Base-by-base conservation (phyloP, 2,888 invertebrate genomes). In the Ceramica pisi region DNA sequence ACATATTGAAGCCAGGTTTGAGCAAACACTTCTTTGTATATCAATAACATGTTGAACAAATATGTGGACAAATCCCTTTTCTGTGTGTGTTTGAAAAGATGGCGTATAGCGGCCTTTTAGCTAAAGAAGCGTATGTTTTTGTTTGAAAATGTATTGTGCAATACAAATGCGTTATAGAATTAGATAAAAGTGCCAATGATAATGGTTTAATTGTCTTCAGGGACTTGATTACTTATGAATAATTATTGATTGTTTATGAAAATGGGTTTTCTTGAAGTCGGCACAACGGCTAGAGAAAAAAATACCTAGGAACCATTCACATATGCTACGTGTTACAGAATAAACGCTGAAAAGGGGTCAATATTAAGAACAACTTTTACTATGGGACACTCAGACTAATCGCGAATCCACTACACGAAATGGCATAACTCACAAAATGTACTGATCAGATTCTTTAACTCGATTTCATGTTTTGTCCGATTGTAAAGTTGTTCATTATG, bases 1-100 rank as follows among this genome's bases (percentile, higher is more conserved):
- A 67, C 51, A 61, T 72, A 62, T 62, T 31, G 38, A 50, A 19
- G 63, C 69, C 35, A 79, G 71, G 75, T 70, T 75, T 70, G 63
- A 51, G 23, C 67, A 80, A 78, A 64, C 44, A 70, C 2, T 69
- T 71, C 57, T 65, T 61, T 68, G 38, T 63, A 46, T 23, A 51
- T 64, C 41, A 51, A 67, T 75, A 64, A 57, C 56, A 41, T 44
- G 31, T 57, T 53, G 2, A 38, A 65, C n/a, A 62, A 72, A 78
- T 50, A 60, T 57, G 19, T 62, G 61, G 44, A 48, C 10, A 19
- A 50, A 57, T 57, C 31, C 41, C 26, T 56, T 73, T 67, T 73
- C 55, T 48, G 35, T 41, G 31, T 7, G 64, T 78, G 35, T 63
- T 63, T 71, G 56, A 1, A 46, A 67, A 71, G 23, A 53, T 59